Evolutionary conservation across 2,888 invertebrate species (phyloP), one percentile per base, ranked within the genome.

Genomic region (Dascillus cervinus): DNA sequence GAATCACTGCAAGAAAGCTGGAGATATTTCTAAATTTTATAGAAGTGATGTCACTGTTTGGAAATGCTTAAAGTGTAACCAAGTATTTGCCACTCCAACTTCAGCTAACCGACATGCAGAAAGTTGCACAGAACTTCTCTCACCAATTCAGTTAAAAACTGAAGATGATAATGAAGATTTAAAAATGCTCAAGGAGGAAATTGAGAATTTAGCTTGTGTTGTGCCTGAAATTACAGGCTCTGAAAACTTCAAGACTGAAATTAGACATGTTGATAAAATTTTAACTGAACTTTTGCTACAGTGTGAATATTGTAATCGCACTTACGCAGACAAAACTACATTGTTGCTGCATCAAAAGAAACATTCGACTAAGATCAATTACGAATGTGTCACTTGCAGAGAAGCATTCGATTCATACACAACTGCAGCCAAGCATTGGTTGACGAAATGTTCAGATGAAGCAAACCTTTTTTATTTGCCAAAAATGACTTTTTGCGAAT

Each of bases 241-340:
- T 3, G 33, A 34, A 3, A 29, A 19, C 15, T 11, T 14, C 9
- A 19, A 21, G 10, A n/a, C 15, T 11, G n/a, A 8, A n/a, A 21
- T 10, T 22, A 8, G 14, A 5, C 47, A 52, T 26, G 52, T 60
- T 3, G 58, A 62, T 32, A 62, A 59, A 46, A 56, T 63, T 13
- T 44, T 58, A n/a, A 65, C 64, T 0, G 65, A 66, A 41, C 45
- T 64, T 12, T 38, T 75, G 3, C 56, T 73, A 14, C 75, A 76
- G 48, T 77, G 77, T 39, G 76, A 77, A 53, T 77, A 71, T 47
- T 77, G 77, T 46, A 75, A 75, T 44, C 66, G 68, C 22, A 65
- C 71, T 0, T 77, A 73, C 44, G 66, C 69, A 0, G 72, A 75
- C 26, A 65, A 69, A 23, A 62, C 64, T 1, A 58, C 64, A 22